Evolutionary conservation across 1,140 invertebrate species (phyloP).

Genomic region (Lordiphosa stackelbergi): DNA sequence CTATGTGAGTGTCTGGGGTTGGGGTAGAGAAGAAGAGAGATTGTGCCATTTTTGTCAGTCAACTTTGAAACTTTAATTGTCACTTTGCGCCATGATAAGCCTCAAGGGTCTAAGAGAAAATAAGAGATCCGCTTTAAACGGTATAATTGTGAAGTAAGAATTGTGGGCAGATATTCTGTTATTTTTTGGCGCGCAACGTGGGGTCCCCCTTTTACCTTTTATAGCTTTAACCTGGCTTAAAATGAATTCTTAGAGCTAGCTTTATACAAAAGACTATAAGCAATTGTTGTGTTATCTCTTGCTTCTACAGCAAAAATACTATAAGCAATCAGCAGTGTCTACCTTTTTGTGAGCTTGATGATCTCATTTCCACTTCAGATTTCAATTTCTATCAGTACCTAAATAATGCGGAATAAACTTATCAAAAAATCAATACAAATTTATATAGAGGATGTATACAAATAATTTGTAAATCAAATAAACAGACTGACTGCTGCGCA

Average conservation of each 20-base stretch:
- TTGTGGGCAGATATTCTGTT: too few species aligned
- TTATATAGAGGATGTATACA: neutral
- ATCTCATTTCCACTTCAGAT: slow-evolving; percentile 11
- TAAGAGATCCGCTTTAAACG: slow-evolving; percentile 13
- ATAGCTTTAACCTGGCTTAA: too few species aligned
- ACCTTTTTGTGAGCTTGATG: slow-evolving; percentile 9
- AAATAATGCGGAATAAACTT: slow-evolving; percentile 2
- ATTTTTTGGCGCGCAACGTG: too few species aligned
- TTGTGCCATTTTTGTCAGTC: slow-evolving; percentile 54
- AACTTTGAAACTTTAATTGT: slow-evolving; percentile 59
- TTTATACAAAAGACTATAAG: too few species aligned
- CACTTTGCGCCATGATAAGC: slow-evolving; percentile 17
- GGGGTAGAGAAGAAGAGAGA: slow-evolving; percentile 21
- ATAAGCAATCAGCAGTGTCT: neutral
- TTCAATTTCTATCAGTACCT: slow-evolving; percentile 15
- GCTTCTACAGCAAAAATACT: neutral
- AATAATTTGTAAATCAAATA: slow-evolving; percentile 18
- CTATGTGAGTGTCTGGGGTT: slow-evolving; percentile 1
- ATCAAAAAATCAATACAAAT: slow-evolving; percentile 26
- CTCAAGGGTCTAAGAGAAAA: neutral
- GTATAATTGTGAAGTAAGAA: slow-evolving; percentile 9
- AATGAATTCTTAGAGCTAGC: too few species aligned
- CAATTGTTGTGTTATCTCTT: neutral
- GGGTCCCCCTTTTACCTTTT: too few species aligned
- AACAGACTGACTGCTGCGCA: slow-evolving; percentile 22